Percentiles rank a stretch among this genome's conserved stretches.
Conservation (phyloP, 2,888 invertebrate species). For the Drosophila borealis region DNA sequence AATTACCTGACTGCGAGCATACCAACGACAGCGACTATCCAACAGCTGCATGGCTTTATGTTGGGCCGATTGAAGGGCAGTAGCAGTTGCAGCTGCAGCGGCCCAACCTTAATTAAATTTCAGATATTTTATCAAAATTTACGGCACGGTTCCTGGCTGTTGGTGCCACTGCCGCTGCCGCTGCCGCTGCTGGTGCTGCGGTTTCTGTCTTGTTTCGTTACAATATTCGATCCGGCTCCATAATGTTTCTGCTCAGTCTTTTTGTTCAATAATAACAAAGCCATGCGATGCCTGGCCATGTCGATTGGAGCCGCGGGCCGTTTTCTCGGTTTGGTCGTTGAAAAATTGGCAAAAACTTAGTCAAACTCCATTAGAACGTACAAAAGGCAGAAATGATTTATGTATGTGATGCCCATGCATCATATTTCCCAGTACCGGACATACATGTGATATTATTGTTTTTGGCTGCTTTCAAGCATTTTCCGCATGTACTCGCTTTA, state of each 20-base stretch:
- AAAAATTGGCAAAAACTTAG: constrained; percentile 65
- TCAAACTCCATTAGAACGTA: constrained; percentile 61
- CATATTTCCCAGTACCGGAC: constrained; percentile 38
- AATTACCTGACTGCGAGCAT: constrained; percentile 45
- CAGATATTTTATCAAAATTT: constrained; percentile 70
- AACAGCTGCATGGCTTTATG: constrained; percentile 32
- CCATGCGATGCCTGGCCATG: constrained; percentile 41
- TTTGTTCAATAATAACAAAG: constrained; percentile 58
- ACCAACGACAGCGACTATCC: constrained; percentile 25
- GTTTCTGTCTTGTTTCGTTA: constrained; percentile 23
- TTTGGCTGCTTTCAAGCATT: constrained; percentile 15
- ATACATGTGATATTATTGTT: constrained; percentile 20
- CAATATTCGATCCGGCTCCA: constrained; percentile 23
- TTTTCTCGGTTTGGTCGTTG: constrained; percentile 47
- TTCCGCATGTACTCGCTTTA: constrained; percentile 1
- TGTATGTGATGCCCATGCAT: constrained; percentile 62
- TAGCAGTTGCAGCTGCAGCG: constrained; percentile 20
- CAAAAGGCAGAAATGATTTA: constrained; percentile 66
- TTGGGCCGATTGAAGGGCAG: constrained; percentile 30
- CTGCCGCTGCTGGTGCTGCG: constrained; percentile 3
- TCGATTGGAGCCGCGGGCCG: constrained; percentile 60
- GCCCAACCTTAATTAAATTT: constrained; percentile 71
- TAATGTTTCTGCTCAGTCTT: constrained; percentile 26
- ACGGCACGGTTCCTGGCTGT: constrained; percentile 34
- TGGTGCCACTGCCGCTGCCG: neutral